Percentiles rank a stretch among this genome's conserved stretches.
Conservation (phyloP, 2,888 invertebrate genomes). For the Vesta saturnalis region DNA sequence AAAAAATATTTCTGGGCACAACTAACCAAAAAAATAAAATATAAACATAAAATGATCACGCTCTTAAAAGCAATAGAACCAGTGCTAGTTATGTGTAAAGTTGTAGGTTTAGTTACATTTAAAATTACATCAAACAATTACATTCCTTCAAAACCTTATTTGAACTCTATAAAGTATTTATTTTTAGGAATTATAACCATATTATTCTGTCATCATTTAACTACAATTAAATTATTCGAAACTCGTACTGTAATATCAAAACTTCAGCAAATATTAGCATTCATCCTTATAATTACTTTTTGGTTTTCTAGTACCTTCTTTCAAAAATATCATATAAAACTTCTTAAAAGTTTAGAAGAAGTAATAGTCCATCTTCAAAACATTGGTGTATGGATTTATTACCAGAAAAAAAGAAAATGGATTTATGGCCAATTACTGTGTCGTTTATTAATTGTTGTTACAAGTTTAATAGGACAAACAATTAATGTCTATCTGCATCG, state of each 20-base stretch:
- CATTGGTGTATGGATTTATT: conserved; percentile 45
- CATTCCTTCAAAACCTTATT: not conserved
- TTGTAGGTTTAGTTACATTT: conserved; percentile 23
- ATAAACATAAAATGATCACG: conserved; percentile 19
- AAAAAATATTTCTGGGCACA: no score
- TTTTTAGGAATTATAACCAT: not conserved
- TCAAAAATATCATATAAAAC: conserved; percentile 20
- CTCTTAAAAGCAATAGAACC: conserved; percentile 17
- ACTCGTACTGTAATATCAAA: conserved; percentile 2
- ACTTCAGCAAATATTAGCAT: conserved; percentile 18
- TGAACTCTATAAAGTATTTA: not conserved
- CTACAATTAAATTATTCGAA: not conserved
- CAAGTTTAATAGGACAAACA: conserved; percentile 34
- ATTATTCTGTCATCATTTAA: conserved; percentile 1
- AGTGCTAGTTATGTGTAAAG: conserved; percentile 17
- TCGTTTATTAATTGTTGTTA: not conserved
- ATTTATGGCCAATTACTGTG: conserved; percentile 18
- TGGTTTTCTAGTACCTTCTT: conserved; percentile 20
- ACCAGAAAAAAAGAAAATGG: conserved; percentile 34
- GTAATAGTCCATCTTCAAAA: conserved; percentile 42
- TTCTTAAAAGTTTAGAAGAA: conserved; percentile 32
- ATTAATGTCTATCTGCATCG: conserved; percentile 27
- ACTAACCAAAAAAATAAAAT: not conserved
- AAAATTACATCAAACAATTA: not conserved
- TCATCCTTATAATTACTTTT: conserved; percentile 13